Base-by-base conservation (phyloP, 2,113 vertebrate genomes). In the Xiphophorus couchianus region DNA sequence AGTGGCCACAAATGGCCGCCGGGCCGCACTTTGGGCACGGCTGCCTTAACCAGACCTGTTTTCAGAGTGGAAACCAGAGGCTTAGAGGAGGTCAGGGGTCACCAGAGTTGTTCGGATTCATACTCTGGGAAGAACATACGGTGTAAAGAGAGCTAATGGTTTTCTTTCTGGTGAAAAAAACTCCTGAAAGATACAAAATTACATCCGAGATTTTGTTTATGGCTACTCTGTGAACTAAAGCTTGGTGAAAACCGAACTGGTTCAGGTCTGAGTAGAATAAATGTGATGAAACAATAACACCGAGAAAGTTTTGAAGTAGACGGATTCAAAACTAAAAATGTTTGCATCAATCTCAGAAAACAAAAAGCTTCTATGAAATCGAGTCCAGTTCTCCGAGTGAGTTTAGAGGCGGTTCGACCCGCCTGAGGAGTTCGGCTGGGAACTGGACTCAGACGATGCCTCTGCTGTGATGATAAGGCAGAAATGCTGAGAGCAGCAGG, bases 401-500 rank as follows among this genome's bases (percentile, higher is more conserved):
- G 22, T 58, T 58, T 10, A n/a, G 22, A 58, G 51, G 22, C 25
- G 51, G 51, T 58, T 25, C 22, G 25, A n/a, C 51, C 51, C 25
- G 22, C 51, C 22, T 54, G 22, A 54, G 5, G 42, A 54, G 48
- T 54, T 3, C 19, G 48, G 48, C 48, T 54, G 51, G 51, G 51
- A 58, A 58, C 51, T 62, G 60, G 60, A 62, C 62, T 5, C 28
- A 17, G 15, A 31, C 14, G 0, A 63, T 13, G 13, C 15, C 29
- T 51, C 65, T 77, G 5, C 10, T 2, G 5, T 71, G 82, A 88
- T 83, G 80, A 77, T 42, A 8, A 58, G 51, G 51, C 5, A 37
- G 28, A 64, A 71, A 42, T 42, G 79, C 82, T 84, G 80, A 77
- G 31, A 37, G 51, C 74, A 37, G 62, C 68, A 65, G 58, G 11